Evolutionary conservation across 2,797 vertebrate species (phyloP).

Genomic region (Lacerta agilis): DNA sequence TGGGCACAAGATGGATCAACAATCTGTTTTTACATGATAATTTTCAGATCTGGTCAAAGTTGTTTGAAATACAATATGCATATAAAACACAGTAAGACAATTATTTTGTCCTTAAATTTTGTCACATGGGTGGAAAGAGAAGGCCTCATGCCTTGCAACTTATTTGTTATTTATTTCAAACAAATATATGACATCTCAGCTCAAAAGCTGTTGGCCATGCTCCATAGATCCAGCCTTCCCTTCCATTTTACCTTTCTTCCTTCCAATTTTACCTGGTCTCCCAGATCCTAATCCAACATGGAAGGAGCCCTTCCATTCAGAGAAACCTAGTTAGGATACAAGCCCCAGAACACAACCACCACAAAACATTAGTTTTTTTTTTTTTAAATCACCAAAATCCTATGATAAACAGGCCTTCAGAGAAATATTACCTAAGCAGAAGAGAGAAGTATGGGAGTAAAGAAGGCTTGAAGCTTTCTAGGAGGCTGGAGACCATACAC

Average conservation of each 20-base stretch:
- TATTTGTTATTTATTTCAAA: neutral
- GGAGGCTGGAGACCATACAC: neutral
- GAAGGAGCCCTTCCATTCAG: neutral
- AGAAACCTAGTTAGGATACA: neutral
- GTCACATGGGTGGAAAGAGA: neutral
- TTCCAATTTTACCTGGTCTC: neutral
- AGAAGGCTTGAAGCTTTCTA: neutral
- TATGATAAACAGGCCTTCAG: neutral
- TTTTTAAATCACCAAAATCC: neutral
- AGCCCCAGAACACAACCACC: neutral
- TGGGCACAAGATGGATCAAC: neutral
- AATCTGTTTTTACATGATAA: neutral
- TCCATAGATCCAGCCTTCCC: neutral
- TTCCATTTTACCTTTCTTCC: neutral
- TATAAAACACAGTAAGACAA: neutral
- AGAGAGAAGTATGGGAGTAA: neutral
- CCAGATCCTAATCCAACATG: no score
- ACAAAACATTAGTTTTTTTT: neutral
- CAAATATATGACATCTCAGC: neutral
- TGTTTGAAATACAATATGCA: no score
- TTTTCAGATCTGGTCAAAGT: neutral
- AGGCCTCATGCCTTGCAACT: neutral
- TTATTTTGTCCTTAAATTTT: neutral
- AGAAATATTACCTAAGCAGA: neutral
- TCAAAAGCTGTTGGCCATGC: neutral